These are phyloP conservation scores for Caenorhabditis virilis DNA, from an alignment of 2,888 invertebrate species.

Conservation along the genomic window DNA sequence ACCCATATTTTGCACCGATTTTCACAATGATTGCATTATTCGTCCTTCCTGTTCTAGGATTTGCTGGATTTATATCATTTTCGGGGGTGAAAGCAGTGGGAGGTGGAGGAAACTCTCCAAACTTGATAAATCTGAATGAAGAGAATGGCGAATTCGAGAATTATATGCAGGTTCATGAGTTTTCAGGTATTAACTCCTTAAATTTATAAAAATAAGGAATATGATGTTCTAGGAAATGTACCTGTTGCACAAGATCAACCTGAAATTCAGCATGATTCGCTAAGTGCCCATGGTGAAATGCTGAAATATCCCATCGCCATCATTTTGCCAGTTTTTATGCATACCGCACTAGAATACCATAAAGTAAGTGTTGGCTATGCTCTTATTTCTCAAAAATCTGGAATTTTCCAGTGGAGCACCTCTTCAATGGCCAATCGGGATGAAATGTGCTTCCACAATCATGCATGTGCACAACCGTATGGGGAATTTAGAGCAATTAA, in stretches of 20 bases:
- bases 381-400: not conserved
- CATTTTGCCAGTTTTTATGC: slow-evolving; percentile 29
- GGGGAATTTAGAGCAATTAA: slow-evolving; percentile 29
- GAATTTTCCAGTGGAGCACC: slow-evolving; percentile 5
- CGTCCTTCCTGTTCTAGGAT: not conserved
- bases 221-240: not conserved
- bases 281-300: slow-evolving; percentile 13
- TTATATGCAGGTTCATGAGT: not conserved
- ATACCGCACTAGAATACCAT: slow-evolving; percentile 15
- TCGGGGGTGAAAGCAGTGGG: not conserved
- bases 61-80: not conserved
- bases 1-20: slow-evolving; percentile 9
- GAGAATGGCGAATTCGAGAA: not conserved
- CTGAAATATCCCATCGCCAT: slow-evolving; percentile 19
- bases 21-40: slow-evolving; percentile 4
- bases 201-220: not conserved
- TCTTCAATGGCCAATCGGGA: slow-evolving; percentile 29
- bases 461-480: slow-evolving; percentile 19
- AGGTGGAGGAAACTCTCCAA: no score
- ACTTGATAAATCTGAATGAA: no score
- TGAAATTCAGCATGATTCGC: no score
- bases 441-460: slow-evolving; percentile 34
- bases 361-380: slow-evolving; percentile 2
- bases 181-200: not conserved
- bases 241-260: no score